Evolutionary conservation across 2,888 invertebrate species (phyloP), one percentile per base, ranked within the genome.

Genomic region (Conchocele bisecta): DNA sequence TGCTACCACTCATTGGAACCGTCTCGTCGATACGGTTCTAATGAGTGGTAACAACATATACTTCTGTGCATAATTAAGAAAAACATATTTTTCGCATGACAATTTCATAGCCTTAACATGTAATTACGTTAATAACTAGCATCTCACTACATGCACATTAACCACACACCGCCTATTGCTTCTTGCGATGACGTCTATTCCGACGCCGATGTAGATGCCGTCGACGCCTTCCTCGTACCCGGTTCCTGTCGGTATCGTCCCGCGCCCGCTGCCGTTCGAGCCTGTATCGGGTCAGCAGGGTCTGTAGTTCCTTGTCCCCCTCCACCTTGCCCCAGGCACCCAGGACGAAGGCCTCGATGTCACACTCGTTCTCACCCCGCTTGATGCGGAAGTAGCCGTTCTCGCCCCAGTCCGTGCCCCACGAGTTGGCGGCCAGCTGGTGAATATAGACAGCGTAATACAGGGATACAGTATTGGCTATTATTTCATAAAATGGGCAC

Each of bases 361-460:
- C 95, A 86, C 96, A 96, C 89, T 98, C 97, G 92, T 97, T 95
- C 59, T 89, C 91, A 42, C 98, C 98, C 65, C 96, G 94, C 5
- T 93, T 91, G 84, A 98, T 98, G 69, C 95, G 94, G 94, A 98
- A 98, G 89, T 94, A 95, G 0, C 98, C 98, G 74, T 94, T 92
- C 89, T 98, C 97, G 11, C 98, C 98, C 98, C 98, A 98, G 81
- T 94, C 92, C 0, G 91, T 87, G 9, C 98, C 98, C 98, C 98
- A 98, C 33, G 97, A 97, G 92, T 98, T 98, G 50, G 96, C 96
- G 42, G 95, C 96, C 88, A 96, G 93, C 98, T 98, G 92, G 6
- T 75, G 56, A 35, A 2, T n/a, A n/a, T n/a, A n/a, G n/a, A n/a
- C n/a, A n/a, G n/a, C n/a, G n/a, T n/a, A n/a, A n/a, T n/a, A n/a